Evolutionary conservation across 2,113 vertebrate genomes (phyloP).

Genomic region (Neogale vison): DNA sequence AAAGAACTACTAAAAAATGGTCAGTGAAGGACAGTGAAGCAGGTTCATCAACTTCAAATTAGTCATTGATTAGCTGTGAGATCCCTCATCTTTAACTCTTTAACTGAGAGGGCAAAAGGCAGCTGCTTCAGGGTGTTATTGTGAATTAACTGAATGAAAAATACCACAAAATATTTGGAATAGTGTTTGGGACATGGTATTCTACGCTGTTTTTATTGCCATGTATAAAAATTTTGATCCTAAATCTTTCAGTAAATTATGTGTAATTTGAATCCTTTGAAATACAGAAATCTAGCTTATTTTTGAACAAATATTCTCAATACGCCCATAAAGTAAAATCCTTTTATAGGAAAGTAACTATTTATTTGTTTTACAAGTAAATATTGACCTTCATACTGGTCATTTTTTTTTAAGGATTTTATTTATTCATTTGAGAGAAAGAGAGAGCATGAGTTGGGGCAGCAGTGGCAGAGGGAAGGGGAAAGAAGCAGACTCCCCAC

Average conservation of each 20-base stretch:
- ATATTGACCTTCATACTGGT: neutral
- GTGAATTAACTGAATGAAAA: neutral
- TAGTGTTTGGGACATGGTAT: neutral
- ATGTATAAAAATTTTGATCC: neutral
- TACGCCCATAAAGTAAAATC: neutral
- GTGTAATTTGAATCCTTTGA: constrained; percentile 23
- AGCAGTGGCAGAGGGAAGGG: neutral
- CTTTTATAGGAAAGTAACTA: neutral
- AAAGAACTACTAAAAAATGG: neutral
- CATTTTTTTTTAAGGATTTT: neutral
- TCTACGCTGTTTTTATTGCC: neutral
- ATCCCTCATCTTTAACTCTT: neutral
- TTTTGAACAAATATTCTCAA: constrained; percentile 12
- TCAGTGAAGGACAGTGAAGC: neutral
- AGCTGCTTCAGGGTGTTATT: neutral
- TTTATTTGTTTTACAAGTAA: neutral
- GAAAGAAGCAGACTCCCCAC: neutral
- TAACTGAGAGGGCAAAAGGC: neutral
- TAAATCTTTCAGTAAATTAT: neutral
- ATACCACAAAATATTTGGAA: neutral
- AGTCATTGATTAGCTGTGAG: neutral
- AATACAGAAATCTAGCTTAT: neutral
- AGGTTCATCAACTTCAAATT: neutral
- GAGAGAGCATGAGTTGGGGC: neutral
- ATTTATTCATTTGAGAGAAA: neutral